Evolutionary conservation across 1,140 invertebrate species (phyloP), one percentile per base, ranked within the genome.

Genomic region (Trichonephila inaurata): DNA sequence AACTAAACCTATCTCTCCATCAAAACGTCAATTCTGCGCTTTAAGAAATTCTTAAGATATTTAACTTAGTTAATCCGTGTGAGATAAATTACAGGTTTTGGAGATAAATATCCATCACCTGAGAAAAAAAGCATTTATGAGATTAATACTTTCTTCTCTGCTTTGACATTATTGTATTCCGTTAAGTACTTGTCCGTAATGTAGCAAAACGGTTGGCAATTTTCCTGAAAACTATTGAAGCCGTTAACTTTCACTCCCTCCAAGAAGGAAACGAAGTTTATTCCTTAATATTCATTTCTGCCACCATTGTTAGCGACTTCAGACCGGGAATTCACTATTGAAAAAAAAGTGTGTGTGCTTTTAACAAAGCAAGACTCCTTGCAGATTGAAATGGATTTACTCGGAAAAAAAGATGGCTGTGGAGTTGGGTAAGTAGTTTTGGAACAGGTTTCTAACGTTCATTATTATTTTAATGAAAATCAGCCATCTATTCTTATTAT

Each of bases 141-240:
- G 72, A 77, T 77, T 77, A 77, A 40, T 33, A 28, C 33, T 18
- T 18, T 19, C 18, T 77, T 40, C 4, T 33, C 72, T 77, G 72
- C 28, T 77, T 77, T 77, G 28, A 77, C 72, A 40, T 19, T 10
- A 7, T 18, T 77, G 33, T 77, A 40, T 77, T 77, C 72, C 33
- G 72, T 28, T 19, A 77, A 77, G 33, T 33, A 40, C 14, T 77
- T 77, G 66, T 40, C 72, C 28, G 28, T 77, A 77, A 77, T 77
- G 18, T 28, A 16, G 6, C 72, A 77, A 77, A 77, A 77, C 18
- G 14, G 24, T 28, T 7, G 18, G 4, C 33, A 33, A 28, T 33
- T 77, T 77, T 77, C 72, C 72, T 77, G 72, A 77, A 72, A 77
- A 40, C 33, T 28, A 77, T 12, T 77, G 72, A 18, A 77, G n/a